Evolutionary conservation across 2,888 invertebrate genomes (phyloP).

Genomic region (Stenchaetothrips biformis): DNA sequence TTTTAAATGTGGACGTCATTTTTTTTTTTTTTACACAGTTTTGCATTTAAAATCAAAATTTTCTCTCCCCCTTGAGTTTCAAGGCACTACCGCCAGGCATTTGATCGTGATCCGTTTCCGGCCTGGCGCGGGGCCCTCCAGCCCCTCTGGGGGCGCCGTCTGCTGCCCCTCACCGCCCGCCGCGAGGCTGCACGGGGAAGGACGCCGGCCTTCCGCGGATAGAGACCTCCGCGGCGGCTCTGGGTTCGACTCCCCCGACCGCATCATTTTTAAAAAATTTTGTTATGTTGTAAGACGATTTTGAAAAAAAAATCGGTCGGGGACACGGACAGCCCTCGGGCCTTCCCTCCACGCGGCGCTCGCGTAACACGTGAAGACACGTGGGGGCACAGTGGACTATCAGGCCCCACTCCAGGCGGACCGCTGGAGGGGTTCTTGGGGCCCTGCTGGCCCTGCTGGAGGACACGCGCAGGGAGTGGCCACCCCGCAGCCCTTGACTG

Average conservation of each 20-base stretch:
- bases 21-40: too few relatives aligned
- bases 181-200: background rate
- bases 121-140: background rate
- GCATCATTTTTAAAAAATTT: too few relatives aligned
- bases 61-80: background rate
- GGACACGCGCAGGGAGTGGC: background rate
- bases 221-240: too few relatives aligned
- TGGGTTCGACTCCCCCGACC: too few relatives aligned
- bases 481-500: background rate
- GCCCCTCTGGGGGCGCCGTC: background rate
- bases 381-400: background rate
- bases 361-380: too few relatives aligned
- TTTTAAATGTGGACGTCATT: too few relatives aligned
- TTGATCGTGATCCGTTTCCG: background rate
- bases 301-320: too few relatives aligned
- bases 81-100: background rate
- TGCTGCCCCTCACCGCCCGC: background rate
- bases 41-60: background rate
- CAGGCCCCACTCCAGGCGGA: background rate
- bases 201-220: too few relatives aligned
- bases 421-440: background rate
- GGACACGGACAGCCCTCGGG: too few relatives aligned
- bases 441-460: background rate
- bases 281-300: too few relatives aligned
- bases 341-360: too few relatives aligned